Evolutionary conservation across 2,888 invertebrate genomes (phyloP).

Genomic region (Drosophila birchii): DNA sequence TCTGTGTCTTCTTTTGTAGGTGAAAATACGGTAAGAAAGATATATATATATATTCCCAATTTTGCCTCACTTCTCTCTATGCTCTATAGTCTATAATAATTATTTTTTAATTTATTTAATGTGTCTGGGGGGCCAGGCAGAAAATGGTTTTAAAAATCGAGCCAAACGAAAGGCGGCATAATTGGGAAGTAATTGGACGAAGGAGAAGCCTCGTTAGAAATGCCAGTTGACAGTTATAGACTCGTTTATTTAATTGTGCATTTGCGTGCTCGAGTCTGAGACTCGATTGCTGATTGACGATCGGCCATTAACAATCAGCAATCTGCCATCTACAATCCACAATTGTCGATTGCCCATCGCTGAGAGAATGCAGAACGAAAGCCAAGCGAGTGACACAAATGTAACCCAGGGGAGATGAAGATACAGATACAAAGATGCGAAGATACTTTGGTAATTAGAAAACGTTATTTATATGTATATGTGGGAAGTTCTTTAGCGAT

Average conservation of each 20-base stretch:
- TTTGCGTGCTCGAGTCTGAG: constrained; percentile 59
- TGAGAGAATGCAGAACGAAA: constrained; percentile 51
- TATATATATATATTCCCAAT: constrained; percentile 30
- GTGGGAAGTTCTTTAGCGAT: constrained; percentile 2
- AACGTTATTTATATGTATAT: constrained; percentile 6
- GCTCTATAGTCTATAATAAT: constrained; percentile 57
- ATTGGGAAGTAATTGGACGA: constrained; percentile 28
- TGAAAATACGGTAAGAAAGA: constrained; percentile 70
- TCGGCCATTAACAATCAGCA: constrained; percentile 2
- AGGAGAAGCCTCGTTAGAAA: constrained; percentile 41
- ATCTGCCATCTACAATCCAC: background rate
- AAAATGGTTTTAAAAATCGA: constrained; percentile 22
- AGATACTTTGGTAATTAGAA: background rate
- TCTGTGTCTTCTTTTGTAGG: constrained; percentile 57
- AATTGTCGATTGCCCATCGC: constrained; percentile 8
- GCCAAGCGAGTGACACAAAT: constrained; percentile 43
- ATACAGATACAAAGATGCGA: constrained; percentile 1
- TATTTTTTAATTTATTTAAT: constrained; percentile 58
- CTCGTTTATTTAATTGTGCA: constrained; percentile 65
- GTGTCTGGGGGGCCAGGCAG: constrained; percentile 29
- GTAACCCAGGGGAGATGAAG: constrained; percentile 10
- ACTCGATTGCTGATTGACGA: constrained; percentile 4
- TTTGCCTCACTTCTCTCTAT: constrained; percentile 35
- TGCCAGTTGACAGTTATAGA: constrained; percentile 53
- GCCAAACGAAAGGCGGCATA: constrained; percentile 31